Evolutionary conservation across 1,140 invertebrate species (phyloP), one percentile per base, ranked within the genome.

Genomic region (Lethocerus indicus): DNA sequence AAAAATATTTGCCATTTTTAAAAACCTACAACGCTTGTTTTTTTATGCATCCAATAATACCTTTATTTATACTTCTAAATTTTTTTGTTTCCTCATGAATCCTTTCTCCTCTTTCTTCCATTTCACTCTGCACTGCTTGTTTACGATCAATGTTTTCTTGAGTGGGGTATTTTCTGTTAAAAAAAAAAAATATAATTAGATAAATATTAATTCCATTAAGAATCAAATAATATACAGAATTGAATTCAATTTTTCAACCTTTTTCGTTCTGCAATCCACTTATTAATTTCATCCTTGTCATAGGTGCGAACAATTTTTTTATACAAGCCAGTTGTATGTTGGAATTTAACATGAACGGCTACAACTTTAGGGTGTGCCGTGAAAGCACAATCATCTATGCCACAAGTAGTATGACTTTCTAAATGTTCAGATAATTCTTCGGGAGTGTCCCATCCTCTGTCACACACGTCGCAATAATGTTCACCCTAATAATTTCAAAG

Each of bases 191-290:
- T n/a, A 50, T 27, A 29, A 50, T 7, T 26, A 49, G 13, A 50
- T 3, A 26, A 39, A 9, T 28, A 26, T 32, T 16, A 5, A 39
- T 42, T 3, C 25, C 35, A 50, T 24, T 16, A n/a, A 47, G 44
- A 5, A 9, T 12, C 16, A 18, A 20, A 28, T 5, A 46, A 39
- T 6, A 14, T 6, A 39, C 14, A 39, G 36, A 20, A 29, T 12
- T 6, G 20, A 20, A 49, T 12, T 26, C 7, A 6, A 20, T n/a
- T 39, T n/a, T 9, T 49, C 4, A n/a, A 77, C 66, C 71, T 81
- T 62, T 78, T 83, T 49, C 88, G 70, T 56, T 90, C 85, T 42
- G 71, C 72, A 47, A 74, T 76, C 84, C 86, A 92, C 63, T 83
- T 84, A 41, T 75, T 61, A 54, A 90, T 79, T 51, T 90, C 84